Base-by-base conservation (phyloP, 2,113 vertebrate genomes). In the Elaphurus davidianus region DNA sequence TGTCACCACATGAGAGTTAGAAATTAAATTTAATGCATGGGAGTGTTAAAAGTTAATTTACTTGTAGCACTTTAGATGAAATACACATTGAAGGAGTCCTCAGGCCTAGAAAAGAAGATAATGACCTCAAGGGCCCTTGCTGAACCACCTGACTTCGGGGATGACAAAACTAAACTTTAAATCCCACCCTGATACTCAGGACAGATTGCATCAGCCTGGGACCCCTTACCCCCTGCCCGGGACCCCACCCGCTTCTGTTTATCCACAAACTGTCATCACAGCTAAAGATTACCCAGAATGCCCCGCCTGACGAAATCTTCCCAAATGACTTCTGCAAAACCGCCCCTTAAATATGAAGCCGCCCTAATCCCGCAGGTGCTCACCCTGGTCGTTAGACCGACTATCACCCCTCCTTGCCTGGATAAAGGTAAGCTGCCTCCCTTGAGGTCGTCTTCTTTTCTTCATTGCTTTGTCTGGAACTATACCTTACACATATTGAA, bases 291-390 rank as follows among this genome's bases (percentile, higher is more conserved):
- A 36, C 64, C n/a, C 64, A 36, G 64, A 71, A 36, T 0, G 4
- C 64, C n/a, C 17, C 4, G 0, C 64, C n/a, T 71, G n/a, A 71
- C 8, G 36, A 23, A 71, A 71, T 71, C 64, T 36, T 71, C n/a
- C 17, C 4, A 1, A 36, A 71, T 11, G 17, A 23, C 64, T 71
- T 71, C 64, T 23, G n/a, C n/a, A 71, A 23, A 71, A 36, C 19
- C n/a, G 36, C n/a, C 19, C 19, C 9, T 71, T 36, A 71, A 5
- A 71, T 23, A 23, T 40, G 67, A 40, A 74, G 19, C 67, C 67
- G 23, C 11, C n/a, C n/a, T 40, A 21, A 40, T 40, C n/a, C 19
- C 2, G 0, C 19, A 40, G 0, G 0, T 0, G 1, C n/a, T 71
- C n/a, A 71, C 19, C 19, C n/a, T 71, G 67, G 67, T 71, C 10